Conservation (phyloP, 1,140 invertebrate species). For the Plectrocnemia conspersa region DNA sequence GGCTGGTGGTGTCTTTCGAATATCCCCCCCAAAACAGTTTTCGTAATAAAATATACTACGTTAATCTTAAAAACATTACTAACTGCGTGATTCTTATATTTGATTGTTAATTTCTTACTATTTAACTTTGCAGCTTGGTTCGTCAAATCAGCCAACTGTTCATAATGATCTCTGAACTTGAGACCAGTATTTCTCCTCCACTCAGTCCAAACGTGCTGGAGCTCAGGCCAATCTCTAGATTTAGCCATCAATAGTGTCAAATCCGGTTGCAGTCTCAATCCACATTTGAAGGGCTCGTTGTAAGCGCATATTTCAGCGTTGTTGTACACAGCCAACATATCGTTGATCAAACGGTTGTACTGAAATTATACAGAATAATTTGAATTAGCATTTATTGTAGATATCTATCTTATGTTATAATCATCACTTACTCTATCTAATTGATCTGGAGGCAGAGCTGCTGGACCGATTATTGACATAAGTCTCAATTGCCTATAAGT, state of each 20-base stretch:
- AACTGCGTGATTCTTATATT: too few relatives aligned
- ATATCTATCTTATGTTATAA: background rate
- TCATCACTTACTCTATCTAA: constrained; percentile 76
- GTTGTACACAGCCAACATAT: constrained; percentile 85
- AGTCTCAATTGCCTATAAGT: constrained; percentile 71
- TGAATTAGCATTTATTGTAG: constrained; percentile 6
- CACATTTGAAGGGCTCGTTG: constrained; percentile 76
- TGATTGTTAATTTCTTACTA: constrained; percentile 65
- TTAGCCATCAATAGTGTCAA: constrained; percentile 62
- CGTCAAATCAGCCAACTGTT: constrained; percentile 75
- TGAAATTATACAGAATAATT: constrained; percentile 45
- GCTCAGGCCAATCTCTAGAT: constrained; percentile 77
- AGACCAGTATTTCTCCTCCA: constrained; percentile 78
- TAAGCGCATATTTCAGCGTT: constrained; percentile 79
- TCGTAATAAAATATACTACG: too few relatives aligned
- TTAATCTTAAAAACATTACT: too few relatives aligned
- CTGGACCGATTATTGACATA: constrained; percentile 75
- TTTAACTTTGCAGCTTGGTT: constrained; percentile 84
- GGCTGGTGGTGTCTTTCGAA: too few relatives aligned
- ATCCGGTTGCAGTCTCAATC: constrained; percentile 76
- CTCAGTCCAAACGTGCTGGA: constrained; percentile 80
- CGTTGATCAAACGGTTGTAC: constrained; percentile 81
- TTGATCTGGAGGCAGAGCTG: constrained; percentile 77
- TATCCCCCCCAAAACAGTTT: too few relatives aligned
- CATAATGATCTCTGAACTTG: constrained; percentile 74